Evolutionary conservation across 2,888 invertebrate genomes (phyloP).

Genomic region (Uropetala carovei): DNA sequence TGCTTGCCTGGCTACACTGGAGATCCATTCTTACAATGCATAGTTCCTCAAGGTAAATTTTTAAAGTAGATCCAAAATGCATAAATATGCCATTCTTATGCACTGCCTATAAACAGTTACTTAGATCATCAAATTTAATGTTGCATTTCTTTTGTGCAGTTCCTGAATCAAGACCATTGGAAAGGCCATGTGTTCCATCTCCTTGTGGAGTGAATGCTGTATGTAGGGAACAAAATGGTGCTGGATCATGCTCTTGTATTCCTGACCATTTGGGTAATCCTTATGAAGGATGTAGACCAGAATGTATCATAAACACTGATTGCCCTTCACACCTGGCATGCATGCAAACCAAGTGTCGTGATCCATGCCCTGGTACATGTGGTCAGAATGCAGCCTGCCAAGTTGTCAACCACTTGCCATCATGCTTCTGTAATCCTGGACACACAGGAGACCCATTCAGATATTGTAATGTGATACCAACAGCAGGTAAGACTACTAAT

Average conservation of each 20-base stretch:
- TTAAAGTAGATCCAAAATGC: neutral
- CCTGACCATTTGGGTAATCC: slow-evolving; percentile 74
- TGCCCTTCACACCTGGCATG: slow-evolving; percentile 73
- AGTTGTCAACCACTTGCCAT: slow-evolving; percentile 71
- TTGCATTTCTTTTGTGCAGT: slow-evolving; percentile 16
- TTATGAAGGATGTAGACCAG: slow-evolving; percentile 71
- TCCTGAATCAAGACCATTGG: slow-evolving; percentile 65
- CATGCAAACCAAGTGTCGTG: slow-evolving; percentile 72
- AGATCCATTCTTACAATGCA: slow-evolving; percentile 70
- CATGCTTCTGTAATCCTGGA: slow-evolving; percentile 72
- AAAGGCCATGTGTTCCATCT: slow-evolving; percentile 68
- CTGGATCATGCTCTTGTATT: slow-evolving; percentile 81
- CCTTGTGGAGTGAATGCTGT: slow-evolving; percentile 71
- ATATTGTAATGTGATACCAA: slow-evolving; percentile 60
- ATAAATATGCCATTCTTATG: neutral
- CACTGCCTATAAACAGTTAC: neutral
- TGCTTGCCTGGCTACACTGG: slow-evolving; percentile 77
- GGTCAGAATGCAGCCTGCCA: slow-evolving; percentile 72
- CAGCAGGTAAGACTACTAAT: slow-evolving; percentile 64
- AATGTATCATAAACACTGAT: slow-evolving; percentile 71
- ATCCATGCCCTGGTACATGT: slow-evolving; percentile 71
- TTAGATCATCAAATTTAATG: neutral
- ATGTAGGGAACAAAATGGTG: slow-evolving; percentile 72
- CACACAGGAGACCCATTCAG: slow-evolving; percentile 71
- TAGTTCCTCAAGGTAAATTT: slow-evolving; percentile 67